A percentile compares a stretch with the other conserved stretches of the same genome.
Evolutionary conservation across 1,140 invertebrate genomes (phyloP).

Genomic region (Panagrolaimus sp.): DNA sequence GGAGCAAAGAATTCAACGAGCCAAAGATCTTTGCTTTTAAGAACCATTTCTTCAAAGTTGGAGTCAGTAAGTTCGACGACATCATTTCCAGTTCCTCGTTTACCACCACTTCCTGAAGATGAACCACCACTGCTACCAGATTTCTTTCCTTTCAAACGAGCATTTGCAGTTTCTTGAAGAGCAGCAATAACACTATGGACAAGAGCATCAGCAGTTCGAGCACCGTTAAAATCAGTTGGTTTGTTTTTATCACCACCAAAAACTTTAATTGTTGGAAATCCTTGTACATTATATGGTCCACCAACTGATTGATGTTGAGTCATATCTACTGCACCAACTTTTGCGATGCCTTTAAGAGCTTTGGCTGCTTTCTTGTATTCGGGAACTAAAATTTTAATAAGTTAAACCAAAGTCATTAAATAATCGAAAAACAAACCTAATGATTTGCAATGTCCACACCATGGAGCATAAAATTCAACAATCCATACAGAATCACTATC

Average conservation of each 20-base stretch:
- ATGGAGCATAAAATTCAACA: conserved; percentile 86
- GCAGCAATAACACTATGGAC: conserved; percentile 69
- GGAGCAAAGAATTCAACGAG: conserved; percentile 51
- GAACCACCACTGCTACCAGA: conserved; percentile 18
- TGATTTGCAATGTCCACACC: conserved; percentile 66
- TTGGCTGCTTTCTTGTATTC: conserved; percentile 81
- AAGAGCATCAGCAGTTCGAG: conserved; percentile 75
- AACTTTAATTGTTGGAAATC: conserved; percentile 94
- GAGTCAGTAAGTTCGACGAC: conserved; percentile 86
- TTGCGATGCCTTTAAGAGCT: conserved; percentile 82
- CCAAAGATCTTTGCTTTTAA: conserved; percentile 66
- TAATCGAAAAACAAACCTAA: not conserved
- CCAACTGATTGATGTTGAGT: conserved; percentile 79
- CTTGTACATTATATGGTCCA: conserved; percentile 73
- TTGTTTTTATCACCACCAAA: conserved; percentile 80
- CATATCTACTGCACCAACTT: conserved; percentile 85
- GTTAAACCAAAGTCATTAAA: not conserved
- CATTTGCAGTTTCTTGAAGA: conserved; percentile 37
- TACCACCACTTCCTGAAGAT: conserved; percentile 18
- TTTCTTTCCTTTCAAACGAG: conserved; percentile 24
- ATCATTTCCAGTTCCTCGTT: conserved; percentile 58
- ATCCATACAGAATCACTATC: conserved; percentile 81
- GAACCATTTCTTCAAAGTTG: conserved; percentile 83
- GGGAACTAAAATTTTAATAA: conserved; percentile 59
- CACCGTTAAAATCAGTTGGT: conserved; percentile 77